phyloP scores from a whole-genome alignment of 2,888 invertebrate species.

The Cryptocheilus praepositus region DNA sequence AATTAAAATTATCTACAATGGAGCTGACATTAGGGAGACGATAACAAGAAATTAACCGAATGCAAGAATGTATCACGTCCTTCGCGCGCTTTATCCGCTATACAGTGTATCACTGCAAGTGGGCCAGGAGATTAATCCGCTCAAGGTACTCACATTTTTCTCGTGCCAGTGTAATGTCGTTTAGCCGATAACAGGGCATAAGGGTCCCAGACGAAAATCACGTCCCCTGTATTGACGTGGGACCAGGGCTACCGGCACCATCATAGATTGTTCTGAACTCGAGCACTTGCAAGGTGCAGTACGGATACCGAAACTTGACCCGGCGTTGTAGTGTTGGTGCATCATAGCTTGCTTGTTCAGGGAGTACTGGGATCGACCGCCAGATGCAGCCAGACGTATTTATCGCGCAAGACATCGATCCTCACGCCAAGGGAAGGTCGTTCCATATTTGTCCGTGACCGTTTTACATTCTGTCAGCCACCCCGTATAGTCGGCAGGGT shows the following conservation, averaged over 20 bases:
- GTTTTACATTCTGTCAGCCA: background rate
- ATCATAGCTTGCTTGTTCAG: conserved; percentile 1
- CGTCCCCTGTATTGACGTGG: conserved; percentile 49
- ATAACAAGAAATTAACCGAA: no score
- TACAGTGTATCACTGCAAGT: no score
- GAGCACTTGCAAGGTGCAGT: conserved; percentile 25
- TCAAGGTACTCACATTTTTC: background rate
- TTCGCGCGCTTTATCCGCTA: no score
- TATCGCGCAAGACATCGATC: no score
- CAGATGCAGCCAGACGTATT: conserved; percentile 32
- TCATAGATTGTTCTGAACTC: conserved; percentile 47
- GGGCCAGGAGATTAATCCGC: no score
- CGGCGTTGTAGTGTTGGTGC: conserved; percentile 4
- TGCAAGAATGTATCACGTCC: no score
- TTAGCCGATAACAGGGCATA: no score
- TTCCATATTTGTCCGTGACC: background rate
- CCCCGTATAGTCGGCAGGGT: no score
- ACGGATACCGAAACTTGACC: conserved; percentile 31
- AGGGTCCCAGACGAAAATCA: conserved; percentile 1
- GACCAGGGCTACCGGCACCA: conserved; percentile 63
- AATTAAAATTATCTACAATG: no score
- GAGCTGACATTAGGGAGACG: no score
- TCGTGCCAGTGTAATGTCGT: background rate
- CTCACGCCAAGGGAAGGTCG: no score
- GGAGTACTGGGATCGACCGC: conserved; percentile 25